Evolutionary conservation across 2,797 vertebrate genomes (phyloP).

Genomic region (Philypnodon macrostomus): DNA sequence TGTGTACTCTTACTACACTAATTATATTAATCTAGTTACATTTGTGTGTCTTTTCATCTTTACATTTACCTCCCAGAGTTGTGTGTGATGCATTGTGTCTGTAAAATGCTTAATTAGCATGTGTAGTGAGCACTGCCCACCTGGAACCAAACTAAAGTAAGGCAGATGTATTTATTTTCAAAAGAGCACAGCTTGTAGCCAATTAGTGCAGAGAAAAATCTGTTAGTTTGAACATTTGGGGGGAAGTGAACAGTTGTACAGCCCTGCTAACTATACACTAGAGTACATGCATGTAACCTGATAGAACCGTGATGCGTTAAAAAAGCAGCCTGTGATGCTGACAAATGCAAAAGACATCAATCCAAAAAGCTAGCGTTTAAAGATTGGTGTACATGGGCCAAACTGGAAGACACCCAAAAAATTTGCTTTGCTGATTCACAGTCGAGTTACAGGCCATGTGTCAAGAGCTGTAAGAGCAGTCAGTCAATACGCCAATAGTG

Average conservation of each 20-base stretch:
- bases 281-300: neutral
- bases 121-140: slow-evolving; percentile 10
- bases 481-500: slow-evolving; percentile 29
- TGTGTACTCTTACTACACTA: neutral
- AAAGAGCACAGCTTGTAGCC: slow-evolving; percentile 4
- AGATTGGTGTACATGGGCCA: slow-evolving; percentile 28
- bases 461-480: slow-evolving; percentile 15
- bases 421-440: slow-evolving; percentile 31
- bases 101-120: slow-evolving; percentile 24
- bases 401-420: slow-evolving; percentile 10
- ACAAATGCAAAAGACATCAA: slow-evolving; percentile 3
- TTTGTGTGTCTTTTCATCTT: slow-evolving; percentile 5
- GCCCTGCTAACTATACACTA: neutral
- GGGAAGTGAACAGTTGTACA: slow-evolving; percentile 1
- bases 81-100: slow-evolving; percentile 6
- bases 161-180: slow-evolving; percentile 8
- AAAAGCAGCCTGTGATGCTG: slow-evolving; percentile 1
- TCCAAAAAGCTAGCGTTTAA: slow-evolving; percentile 14
- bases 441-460: neutral
- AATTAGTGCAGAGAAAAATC: neutral
- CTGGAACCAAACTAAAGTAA: slow-evolving; percentile 17
- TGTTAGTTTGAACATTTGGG: slow-evolving; percentile 10
- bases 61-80: neutral
- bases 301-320: slow-evolving; percentile 9
- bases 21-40: slow-evolving; percentile 11